A percentile compares a stretch with the other conserved stretches of the same genome.
phyloP scores from a whole-genome alignment of 2,888 invertebrate genomes.

The Hirtodrosophila trivittata region DNA sequence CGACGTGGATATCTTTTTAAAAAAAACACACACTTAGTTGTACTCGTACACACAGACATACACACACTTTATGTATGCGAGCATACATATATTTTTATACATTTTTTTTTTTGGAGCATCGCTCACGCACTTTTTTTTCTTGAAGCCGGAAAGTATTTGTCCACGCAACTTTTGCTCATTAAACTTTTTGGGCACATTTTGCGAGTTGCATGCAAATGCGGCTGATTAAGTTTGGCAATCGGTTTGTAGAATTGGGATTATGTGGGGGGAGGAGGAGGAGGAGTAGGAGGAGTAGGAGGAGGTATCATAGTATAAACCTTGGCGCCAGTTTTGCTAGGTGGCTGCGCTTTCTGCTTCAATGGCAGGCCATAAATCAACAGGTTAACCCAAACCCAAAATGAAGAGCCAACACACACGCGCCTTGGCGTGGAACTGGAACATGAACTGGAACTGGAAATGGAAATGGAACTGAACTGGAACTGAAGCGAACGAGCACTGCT shows the following conservation, averaged over 20 bases:
- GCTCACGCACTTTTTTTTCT: constrained; percentile 60
- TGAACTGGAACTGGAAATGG: constrained; percentile 12
- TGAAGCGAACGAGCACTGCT: not conserved
- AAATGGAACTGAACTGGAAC: not conserved
- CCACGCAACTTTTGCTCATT: constrained; percentile 67
- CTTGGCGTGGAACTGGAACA: constrained; percentile 12
- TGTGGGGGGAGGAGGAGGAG: not conserved
- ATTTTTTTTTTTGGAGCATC: constrained; percentile 20
- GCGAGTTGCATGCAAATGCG: constrained; percentile 70
- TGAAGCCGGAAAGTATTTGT: constrained; percentile 68
- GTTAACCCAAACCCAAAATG: constrained; percentile 16
- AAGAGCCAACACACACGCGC: constrained; percentile 34
- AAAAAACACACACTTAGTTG: no score
- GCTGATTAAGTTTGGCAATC: constrained; percentile 55
- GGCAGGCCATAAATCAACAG: constrained; percentile 52
- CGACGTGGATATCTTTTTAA: constrained; percentile 3
- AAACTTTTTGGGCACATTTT: constrained; percentile 65
- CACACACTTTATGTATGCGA: constrained; percentile 7
- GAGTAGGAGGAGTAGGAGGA: not conserved
- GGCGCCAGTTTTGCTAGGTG: constrained; percentile 48
- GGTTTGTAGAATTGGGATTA: not conserved
- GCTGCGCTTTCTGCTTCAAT: constrained; percentile 36
- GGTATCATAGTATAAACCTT: constrained; percentile 26
- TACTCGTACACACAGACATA: no score
- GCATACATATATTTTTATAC: constrained; percentile 16